Conservation (phyloP, 1,140 invertebrate species). For the Trichomalopsis sarcophagae region DNA sequence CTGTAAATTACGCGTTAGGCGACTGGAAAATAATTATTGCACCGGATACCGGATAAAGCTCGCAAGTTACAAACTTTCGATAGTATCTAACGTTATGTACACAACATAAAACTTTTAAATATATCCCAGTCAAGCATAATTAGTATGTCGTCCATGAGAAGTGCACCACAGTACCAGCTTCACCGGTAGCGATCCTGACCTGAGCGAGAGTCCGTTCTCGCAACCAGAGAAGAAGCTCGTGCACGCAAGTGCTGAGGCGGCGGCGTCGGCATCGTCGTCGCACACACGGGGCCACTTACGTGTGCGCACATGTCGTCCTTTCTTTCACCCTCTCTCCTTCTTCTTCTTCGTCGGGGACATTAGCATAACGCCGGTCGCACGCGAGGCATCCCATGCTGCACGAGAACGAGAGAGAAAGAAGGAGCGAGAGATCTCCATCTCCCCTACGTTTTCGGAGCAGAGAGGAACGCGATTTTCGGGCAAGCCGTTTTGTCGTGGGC, state of each 20-base stretch:
- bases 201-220: not conserved
- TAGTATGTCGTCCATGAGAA: not conserved
- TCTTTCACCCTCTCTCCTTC: constrained; percentile 33
- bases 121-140: not conserved
- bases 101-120: no score
- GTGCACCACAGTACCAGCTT: not conserved
- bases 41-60: not conserved
- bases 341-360: constrained; percentile 50
- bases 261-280: not conserved
- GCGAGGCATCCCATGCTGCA: constrained; percentile 53
- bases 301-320: constrained; percentile 29
- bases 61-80: no score
- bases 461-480: constrained; percentile 3
- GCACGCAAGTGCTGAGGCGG: not conserved
- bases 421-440: constrained; percentile 39
- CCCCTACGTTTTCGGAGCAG: not conserved
- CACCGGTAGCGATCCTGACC: not conserved
- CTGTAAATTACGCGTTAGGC: no score
- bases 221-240: no score
- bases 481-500: constrained; percentile 34
- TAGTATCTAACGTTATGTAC: no score
- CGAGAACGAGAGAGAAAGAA: not conserved
- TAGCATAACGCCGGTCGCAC: constrained; percentile 65
- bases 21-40: not conserved
- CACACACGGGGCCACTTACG: constrained; percentile 41